Percentiles rank a stretch among this genome's conserved stretches.
phyloP scores from a whole-genome alignment of 2,797 vertebrate genomes.

The Enteromius trimaculatus region DNA sequence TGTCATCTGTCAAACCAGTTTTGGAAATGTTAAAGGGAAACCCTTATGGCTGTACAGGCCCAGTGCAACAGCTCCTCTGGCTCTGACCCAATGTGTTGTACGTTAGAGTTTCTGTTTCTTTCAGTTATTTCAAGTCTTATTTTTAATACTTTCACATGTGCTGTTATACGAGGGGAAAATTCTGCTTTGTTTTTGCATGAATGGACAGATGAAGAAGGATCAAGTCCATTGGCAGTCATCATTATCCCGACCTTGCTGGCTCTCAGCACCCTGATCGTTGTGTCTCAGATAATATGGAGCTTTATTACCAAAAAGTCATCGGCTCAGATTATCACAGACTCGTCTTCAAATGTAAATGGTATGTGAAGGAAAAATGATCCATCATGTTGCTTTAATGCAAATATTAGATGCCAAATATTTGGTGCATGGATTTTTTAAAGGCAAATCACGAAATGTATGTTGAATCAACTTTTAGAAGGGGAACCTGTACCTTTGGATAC shows the following conservation, averaged over 20 bases:
- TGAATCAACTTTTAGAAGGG: slow-evolving; percentile 49
- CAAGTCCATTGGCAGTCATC: slow-evolving; percentile 65
- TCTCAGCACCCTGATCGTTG: slow-evolving; percentile 67
- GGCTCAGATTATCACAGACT: neutral
- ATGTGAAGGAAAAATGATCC: neutral
- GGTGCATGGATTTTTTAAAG: neutral
- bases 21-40: slow-evolving; percentile 61
- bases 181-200: slow-evolving; percentile 16
- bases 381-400: neutral
- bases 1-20: slow-evolving; percentile 31
- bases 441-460: neutral
- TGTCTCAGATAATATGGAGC: slow-evolving; percentile 68
- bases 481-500: slow-evolving; percentile 41
- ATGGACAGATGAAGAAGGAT: slow-evolving; percentile 65
- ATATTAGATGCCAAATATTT: neutral
- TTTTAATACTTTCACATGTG: neutral
- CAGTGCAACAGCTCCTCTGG: slow-evolving; percentile 65
- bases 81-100: slow-evolving; percentile 63
- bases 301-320: slow-evolving; percentile 63
- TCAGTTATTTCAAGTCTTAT: neutral
- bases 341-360: neutral
- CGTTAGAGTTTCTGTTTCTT: slow-evolving; percentile 29
- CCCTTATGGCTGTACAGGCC: slow-evolving; percentile 60
- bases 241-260: slow-evolving; percentile 70
- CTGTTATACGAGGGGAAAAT: neutral